Base-by-base conservation (phyloP, 30 jellyfish, hydroid and myxozoan species). In the Aurelia aurita region DNA sequence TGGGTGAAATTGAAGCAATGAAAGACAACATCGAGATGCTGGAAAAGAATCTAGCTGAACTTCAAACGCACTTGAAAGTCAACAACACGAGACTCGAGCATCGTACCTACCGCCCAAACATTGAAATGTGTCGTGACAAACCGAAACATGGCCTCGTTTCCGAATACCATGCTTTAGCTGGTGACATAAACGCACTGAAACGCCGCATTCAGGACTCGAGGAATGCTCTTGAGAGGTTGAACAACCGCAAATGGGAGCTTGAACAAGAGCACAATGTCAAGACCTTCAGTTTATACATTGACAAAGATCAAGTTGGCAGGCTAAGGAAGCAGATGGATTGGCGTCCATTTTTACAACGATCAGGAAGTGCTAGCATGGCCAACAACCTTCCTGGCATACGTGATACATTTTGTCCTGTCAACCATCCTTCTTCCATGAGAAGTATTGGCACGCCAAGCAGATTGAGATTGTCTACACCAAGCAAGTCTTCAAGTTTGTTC, bases 21-120 rank as follows among this genome's bases (percentile, higher is more conserved):
- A 82, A 82, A 57, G 91, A 82, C 69, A 82, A 82, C 85, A 82
- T 82, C 45, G 91, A 82, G 26, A 68, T 82, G 91, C 91, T 82
- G 55, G 91, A 82, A 54, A 82, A 82, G 91, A 82, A 69, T 46
- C 59, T 82, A 16, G 81, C 81, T 69, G 91, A 82, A 31, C n/a
- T 82, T 66, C 91, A 82, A 65, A 55, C 85, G 7, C 91, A 82
- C 61, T 34, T 82, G 85, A 82, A 82, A 69, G 91, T 82, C 23
- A 82, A 82, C 79, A 82, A 86, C 85, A 86, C 89, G 16, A 47
- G 95, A 13, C 63, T 86, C 78, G 95, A 86, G 58, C 85, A 74
- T 32, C 89, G 95, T 67, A 86, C 87, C 14, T 66, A 75, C 68
- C 87, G 95, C n/a, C 95, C 95, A 27, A 86, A 86, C 82, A 66